Conservation (phyloP, 2,797 vertebrate genomes). For the Lacerta bilineata region DNA sequence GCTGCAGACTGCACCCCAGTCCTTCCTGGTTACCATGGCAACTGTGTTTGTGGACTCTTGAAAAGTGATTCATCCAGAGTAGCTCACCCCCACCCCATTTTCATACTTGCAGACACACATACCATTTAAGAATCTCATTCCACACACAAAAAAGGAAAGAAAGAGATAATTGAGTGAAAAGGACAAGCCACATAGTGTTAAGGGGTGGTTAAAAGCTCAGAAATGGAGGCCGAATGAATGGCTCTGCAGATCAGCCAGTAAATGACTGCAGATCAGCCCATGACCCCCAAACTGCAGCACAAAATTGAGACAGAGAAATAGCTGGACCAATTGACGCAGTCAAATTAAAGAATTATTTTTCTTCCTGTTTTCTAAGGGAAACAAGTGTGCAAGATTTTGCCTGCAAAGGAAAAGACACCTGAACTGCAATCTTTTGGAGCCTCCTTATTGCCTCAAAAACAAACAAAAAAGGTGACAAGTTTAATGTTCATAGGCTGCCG, state of each 20-base stretch:
- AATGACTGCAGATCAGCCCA: not conserved
- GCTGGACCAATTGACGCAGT: too few relatives aligned
- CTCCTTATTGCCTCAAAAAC: slow-evolving; percentile 58
- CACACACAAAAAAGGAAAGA: too few relatives aligned
- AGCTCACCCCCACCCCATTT: not conserved
- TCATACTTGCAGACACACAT: slow-evolving; percentile 10
- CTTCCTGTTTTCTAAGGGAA: slow-evolving; percentile 64
- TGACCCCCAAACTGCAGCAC: not conserved
- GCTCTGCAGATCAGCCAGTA: not conserved
- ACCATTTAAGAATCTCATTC: not conserved
- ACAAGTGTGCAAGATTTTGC: slow-evolving; percentile 71
- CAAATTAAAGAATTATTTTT: not conserved
- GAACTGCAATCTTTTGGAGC: slow-evolving; percentile 42
- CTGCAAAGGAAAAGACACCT: slow-evolving; percentile 72
- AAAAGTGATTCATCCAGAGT: slow-evolving; percentile 9
- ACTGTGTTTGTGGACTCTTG: not conserved
- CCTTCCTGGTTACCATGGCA: slow-evolving; percentile 18
- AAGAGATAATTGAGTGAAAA: slow-evolving; percentile 12
- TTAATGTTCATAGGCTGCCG: not conserved
- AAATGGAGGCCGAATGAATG: not conserved
- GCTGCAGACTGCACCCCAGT: slow-evolving; percentile 13
- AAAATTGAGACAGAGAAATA: not conserved
- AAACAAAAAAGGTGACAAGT: slow-evolving; percentile 75
- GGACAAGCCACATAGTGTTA: not conserved
- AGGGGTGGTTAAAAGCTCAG: not conserved